A percentile compares a stretch with the other conserved stretches of the same genome.
Evolutionary conservation across 1,140 invertebrate species (phyloP).

Genomic region (Drosophila nigromelanica): DNA sequence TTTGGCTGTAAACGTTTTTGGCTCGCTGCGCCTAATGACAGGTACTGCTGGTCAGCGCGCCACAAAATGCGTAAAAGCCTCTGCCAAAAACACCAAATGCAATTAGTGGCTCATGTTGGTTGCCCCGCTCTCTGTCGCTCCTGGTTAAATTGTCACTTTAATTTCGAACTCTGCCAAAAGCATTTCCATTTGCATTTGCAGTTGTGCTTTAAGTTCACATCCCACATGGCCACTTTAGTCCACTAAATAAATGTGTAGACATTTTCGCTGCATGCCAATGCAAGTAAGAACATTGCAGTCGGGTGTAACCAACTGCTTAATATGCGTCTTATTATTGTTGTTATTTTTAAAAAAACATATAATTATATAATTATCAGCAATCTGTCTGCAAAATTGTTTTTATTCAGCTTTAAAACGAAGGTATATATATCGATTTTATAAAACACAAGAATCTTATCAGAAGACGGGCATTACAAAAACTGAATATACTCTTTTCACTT

Average conservation of each 20-base stretch:
- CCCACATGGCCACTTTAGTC: conserved; percentile 10
- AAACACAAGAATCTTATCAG: no score
- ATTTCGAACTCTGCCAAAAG: conserved; percentile 34
- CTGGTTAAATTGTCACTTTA: conserved; percentile 30
- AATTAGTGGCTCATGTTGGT: conserved; percentile 61
- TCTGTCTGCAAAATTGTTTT: no score
- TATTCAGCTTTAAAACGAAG: no score
- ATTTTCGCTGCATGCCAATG: conserved; percentile 44
- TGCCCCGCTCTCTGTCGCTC: conserved; percentile 25
- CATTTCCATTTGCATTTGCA: conserved; percentile 35
- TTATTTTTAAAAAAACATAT: no score
- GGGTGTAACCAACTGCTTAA: no score
- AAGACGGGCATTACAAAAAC: no score
- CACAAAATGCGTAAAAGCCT: conserved; percentile 40
- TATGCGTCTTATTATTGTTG: no score
- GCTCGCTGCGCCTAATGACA: conserved; percentile 63
- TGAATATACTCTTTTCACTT: no score
- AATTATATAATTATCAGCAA: no score
- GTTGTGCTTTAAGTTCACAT: conserved; percentile 17
- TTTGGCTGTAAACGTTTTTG: conserved; percentile 56
- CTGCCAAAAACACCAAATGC: conserved; percentile 69
- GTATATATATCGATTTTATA: no score
- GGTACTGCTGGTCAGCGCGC: conserved; percentile 50
- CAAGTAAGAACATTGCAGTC: background rate
- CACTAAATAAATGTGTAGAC: conserved; percentile 66